These are phyloP conservation scores for Leuctra nigra DNA, from an alignment of 2,888 invertebrate genomes.

Conservation along the genomic window DNA sequence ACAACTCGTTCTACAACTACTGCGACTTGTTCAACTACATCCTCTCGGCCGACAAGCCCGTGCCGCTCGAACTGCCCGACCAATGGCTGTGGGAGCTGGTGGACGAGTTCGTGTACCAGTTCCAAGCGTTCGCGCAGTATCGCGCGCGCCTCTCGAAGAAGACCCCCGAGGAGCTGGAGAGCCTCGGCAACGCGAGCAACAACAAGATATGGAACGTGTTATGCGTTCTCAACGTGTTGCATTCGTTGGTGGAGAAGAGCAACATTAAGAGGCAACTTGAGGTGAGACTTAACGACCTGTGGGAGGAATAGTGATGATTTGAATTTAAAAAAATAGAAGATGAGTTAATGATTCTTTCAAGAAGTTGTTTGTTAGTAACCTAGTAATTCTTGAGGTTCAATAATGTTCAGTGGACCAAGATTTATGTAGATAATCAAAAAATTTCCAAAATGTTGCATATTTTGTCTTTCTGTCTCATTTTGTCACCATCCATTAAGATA, in stretches of 20 bases:
- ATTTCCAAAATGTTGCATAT: too few relatives aligned
- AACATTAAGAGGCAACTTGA: slow-evolving; percentile 97
- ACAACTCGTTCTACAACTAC: slow-evolving; percentile 96
- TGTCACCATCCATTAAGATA: too few relatives aligned
- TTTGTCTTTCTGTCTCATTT: too few relatives aligned
- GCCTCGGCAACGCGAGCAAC: slow-evolving; percentile 59
- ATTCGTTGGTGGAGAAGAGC: slow-evolving; percentile 95
- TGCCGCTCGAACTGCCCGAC: slow-evolving; percentile 83
- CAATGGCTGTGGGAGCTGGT: slow-evolving; percentile 99
- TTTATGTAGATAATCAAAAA: too few relatives aligned
- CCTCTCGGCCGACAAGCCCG: slow-evolving; percentile 40
- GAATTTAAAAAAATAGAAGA: too few relatives aligned
- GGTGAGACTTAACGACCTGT: too few relatives aligned
- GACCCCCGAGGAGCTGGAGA: slow-evolving; percentile 70
- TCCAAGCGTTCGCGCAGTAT: slow-evolving; percentile 86
- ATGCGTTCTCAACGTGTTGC: slow-evolving; percentile 94
- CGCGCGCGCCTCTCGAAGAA: slow-evolving; percentile 67
- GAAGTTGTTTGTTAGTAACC: too few relatives aligned
- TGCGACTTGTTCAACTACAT: slow-evolving; percentile 97
- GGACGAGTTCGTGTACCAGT: slow-evolving; percentile 99
- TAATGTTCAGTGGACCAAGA: too few relatives aligned
- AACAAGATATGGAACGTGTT: slow-evolving; percentile 97
- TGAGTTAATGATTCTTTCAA: too few relatives aligned
- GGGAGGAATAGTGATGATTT: too few relatives aligned
- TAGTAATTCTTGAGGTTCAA: too few relatives aligned